Evolutionary conservation across 1,140 invertebrate genomes (phyloP).

Genomic region (Limonius californicus): DNA sequence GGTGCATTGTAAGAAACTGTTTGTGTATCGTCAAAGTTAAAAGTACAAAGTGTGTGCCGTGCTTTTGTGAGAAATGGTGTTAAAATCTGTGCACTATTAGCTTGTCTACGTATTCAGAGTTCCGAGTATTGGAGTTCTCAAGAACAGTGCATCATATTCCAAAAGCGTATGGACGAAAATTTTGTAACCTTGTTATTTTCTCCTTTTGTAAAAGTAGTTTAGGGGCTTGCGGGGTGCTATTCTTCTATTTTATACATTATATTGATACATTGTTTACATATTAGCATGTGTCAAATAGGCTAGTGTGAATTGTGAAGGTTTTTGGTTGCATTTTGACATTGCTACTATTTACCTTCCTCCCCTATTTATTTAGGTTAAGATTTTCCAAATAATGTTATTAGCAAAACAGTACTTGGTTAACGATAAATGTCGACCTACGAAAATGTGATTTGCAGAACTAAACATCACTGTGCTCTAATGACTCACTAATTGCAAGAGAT

Average conservation of each 20-base stretch:
- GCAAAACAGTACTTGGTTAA: too few relatives aligned
- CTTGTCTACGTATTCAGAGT: constrained; percentile 32
- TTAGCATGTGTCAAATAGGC: background rate
- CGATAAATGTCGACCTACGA: too few relatives aligned
- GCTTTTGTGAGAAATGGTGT: background rate
- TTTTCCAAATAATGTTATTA: too few relatives aligned
- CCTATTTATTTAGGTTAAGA: too few relatives aligned
- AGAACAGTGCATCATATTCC: constrained; percentile 33
- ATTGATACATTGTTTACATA: background rate
- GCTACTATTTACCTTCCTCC: too few relatives aligned
- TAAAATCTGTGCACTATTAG: background rate
- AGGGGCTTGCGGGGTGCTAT: background rate
- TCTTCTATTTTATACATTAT: background rate
- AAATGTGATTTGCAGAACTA: too few relatives aligned
- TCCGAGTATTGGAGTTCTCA: constrained; percentile 34
- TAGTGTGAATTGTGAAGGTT: background rate
- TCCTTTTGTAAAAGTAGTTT: too few relatives aligned
- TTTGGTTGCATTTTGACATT: too few relatives aligned
- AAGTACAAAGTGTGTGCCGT: too few relatives aligned
- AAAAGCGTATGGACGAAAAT: background rate
- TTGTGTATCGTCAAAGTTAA: too few relatives aligned
- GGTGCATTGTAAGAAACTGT: background rate
- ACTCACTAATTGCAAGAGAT: too few relatives aligned
- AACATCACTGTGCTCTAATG: background rate
- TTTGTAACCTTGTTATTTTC: background rate